Percentiles rank a stretch among this genome's conserved stretches.
phyloP scores from a whole-genome alignment of 2,113 vertebrate species.

The Microcebus ravelobensis region DNA sequence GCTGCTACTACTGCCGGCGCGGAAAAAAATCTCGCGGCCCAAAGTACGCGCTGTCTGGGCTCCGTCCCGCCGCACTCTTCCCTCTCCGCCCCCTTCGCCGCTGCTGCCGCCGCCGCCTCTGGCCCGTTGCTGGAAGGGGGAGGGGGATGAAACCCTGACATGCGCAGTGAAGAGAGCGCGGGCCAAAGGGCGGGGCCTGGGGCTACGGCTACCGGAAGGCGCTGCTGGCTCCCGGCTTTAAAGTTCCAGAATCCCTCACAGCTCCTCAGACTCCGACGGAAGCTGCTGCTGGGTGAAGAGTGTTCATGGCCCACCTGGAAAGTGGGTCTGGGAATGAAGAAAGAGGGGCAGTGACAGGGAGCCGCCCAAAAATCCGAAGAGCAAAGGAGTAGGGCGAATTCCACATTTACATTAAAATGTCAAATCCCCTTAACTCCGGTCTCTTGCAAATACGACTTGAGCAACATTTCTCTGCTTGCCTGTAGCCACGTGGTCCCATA shows the following conservation, averaged over 20 bases:
- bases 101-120: conserved; percentile 69
- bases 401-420: not conserved
- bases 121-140: conserved; percentile 80
- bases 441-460: not conserved
- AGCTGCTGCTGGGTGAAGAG: not conserved
- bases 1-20: not conserved
- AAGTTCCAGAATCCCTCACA: accelerated
- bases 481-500: conserved; percentile 46
- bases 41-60: not conserved
- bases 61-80: conserved; percentile 44
- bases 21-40: not conserved
- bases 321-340: not conserved
- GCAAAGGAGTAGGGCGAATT: not conserved
- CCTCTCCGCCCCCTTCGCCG: conserved; percentile 65
- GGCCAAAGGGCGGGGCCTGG: conserved; percentile 57
- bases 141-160: conserved; percentile 53
- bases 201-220: conserved; percentile 16
- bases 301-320: not conserved
- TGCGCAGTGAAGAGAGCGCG: conserved; percentile 67
- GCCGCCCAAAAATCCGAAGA: not conserved
- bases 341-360: not conserved
- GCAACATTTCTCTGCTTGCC: not conserved
- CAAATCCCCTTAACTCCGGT: not conserved
- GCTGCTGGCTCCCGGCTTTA: not conserved
- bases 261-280: not conserved